A percentile compares a stretch with the other conserved stretches of the same genome.
These are phyloP conservation scores for Nematostella vectensis DNA, from an alignment of 92 coral and sea anemone genomes.

Conservation along the genomic window DNA sequence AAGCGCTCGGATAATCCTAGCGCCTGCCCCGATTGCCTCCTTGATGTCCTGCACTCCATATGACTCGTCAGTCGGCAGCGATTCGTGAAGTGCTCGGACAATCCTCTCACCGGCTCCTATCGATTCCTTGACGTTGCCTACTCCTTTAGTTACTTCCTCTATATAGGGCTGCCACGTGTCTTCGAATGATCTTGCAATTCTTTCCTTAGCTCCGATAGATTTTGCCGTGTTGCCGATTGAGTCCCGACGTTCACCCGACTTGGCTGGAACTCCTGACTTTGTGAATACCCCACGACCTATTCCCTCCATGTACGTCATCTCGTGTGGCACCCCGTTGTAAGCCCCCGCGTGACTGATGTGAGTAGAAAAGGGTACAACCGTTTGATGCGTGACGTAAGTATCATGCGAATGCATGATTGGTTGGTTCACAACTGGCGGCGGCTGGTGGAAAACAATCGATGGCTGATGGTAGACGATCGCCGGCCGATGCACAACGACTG, in stretches of 20 bases:
- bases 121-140: conserved; percentile 10
- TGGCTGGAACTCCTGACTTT: conserved; percentile 56
- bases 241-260: conserved; percentile 35
- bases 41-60: background rate
- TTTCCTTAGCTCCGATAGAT: conserved; percentile 8
- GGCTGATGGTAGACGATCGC: conserved; percentile 99
- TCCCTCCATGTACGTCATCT: conserved; percentile 68
- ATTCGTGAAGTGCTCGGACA: conserved; percentile 20
- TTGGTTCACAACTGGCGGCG: conserved; percentile 91
- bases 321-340: conserved; percentile 86
- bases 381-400: conserved; percentile 72
- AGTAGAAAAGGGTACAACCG: conserved; percentile 58
- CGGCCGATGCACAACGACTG: conserved; percentile 97
- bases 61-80: background rate
- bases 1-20: conserved; percentile 16
- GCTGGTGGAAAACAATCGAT: conserved; percentile 90
- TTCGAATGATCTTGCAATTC: conserved; percentile 6
- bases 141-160: background rate
- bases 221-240: conserved; percentile 10
- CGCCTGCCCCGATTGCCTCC: conserved; percentile 26
- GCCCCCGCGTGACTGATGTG: conserved; percentile 53
- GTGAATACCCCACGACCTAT: conserved; percentile 66
- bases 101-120: conserved; percentile 40
- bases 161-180: conserved; percentile 10
- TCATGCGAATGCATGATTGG: conserved; percentile 87